A percentile compares a stretch with the other conserved stretches of the same genome.
Evolutionary conservation across 1,140 invertebrate genomes (phyloP).

Genomic region (Nasonia longicornis): DNA sequence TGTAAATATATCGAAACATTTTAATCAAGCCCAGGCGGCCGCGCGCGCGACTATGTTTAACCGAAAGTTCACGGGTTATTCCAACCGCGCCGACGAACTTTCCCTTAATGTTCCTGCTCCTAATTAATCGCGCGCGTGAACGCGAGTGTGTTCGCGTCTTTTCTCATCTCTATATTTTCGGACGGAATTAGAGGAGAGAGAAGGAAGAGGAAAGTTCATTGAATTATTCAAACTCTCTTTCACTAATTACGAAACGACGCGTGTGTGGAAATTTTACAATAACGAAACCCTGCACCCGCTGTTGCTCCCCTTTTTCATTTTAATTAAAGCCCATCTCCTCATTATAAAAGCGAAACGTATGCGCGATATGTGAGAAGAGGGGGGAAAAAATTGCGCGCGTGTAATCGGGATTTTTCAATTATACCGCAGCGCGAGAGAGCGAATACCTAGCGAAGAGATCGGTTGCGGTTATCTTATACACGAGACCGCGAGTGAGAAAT

Average conservation of each 20-base stretch:
- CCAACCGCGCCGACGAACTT: not conserved
- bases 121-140: not conserved
- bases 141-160: not conserved
- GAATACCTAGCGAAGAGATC: not conserved
- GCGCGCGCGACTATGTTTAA: not conserved
- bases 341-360: too few relatives aligned
- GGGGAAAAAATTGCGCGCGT: not conserved
- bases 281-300: too few relatives aligned
- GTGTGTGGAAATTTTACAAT: too few relatives aligned
- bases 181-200: not conserved
- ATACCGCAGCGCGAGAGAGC: not conserved
- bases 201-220: not conserved
- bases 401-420: slow-evolving; percentile 9
- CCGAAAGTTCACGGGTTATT: not conserved
- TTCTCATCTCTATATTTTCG: not conserved
- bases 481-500: not conserved
- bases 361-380: too few relatives aligned
- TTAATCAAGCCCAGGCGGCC: too few relatives aligned
- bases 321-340: too few relatives aligned
- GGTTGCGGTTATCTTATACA: not conserved
- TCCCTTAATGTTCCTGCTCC: not conserved
- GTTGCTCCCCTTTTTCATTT: too few relatives aligned
- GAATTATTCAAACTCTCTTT: too few relatives aligned
- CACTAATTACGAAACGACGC: too few relatives aligned
- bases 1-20: too few relatives aligned